phyloP scores from a whole-genome alignment of 2,888 invertebrate species.

The Cataglyphis altisquamis region DNA sequence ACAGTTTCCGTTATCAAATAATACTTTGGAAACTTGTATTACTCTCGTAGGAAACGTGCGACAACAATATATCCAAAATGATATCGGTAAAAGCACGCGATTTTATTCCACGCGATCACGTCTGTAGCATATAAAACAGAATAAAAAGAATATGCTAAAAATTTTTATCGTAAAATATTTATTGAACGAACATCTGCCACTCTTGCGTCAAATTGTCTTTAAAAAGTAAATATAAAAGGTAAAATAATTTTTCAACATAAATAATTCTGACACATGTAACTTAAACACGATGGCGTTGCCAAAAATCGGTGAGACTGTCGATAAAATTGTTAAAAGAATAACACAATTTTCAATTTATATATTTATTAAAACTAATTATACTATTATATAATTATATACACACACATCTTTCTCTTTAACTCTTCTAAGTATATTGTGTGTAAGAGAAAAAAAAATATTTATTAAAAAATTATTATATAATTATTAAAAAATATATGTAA shows the following conservation, averaged over 20 bases:
- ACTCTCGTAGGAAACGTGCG: neutral
- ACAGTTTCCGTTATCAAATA: conserved; percentile 25
- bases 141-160: conserved; percentile 30
- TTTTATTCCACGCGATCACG: conserved; percentile 11
- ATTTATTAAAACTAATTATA: neutral
- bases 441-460: too few relatives aligned
- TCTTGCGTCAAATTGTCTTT: conserved; percentile 22
- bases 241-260: too few relatives aligned
- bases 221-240: neutral
- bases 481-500: neutral
- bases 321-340: neutral
- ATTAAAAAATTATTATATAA: too few relatives aligned
- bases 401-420: too few relatives aligned
- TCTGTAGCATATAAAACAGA: conserved; percentile 26
- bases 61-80: neutral
- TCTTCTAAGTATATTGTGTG: too few relatives aligned
- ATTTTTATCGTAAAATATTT: conserved; percentile 43
- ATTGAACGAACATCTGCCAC: conserved; percentile 19
- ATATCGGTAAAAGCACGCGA: conserved; percentile 14
- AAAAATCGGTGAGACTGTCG: neutral
- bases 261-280: too few relatives aligned
- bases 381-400: neutral
- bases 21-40: neutral
- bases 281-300: conserved; percentile 1
- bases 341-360: neutral